Evolutionary conservation across 2,797 vertebrate genomes (phyloP).

Genomic region (Oreochromis grahami): DNA sequence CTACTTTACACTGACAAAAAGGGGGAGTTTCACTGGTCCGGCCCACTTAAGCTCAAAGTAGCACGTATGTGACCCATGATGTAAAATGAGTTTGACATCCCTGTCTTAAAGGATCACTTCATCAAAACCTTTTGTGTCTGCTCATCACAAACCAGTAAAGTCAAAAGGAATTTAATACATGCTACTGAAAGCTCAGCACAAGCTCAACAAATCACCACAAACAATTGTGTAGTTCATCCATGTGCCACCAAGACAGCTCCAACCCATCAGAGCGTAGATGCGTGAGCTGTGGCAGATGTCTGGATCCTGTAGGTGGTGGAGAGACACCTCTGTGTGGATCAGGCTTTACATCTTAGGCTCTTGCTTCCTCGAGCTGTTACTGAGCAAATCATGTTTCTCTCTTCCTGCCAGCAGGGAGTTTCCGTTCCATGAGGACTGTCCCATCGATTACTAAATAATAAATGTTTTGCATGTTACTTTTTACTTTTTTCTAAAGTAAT

Average conservation of each 20-base stretch:
- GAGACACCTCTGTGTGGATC: neutral
- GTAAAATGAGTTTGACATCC: neutral
- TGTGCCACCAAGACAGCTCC: neutral
- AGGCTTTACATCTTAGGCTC: neutral
- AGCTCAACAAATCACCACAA: neutral
- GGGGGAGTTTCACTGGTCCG: neutral
- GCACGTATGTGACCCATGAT: neutral
- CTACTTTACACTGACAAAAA: neutral
- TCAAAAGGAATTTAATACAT: neutral
- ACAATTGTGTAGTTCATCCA: neutral
- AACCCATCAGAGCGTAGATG: neutral
- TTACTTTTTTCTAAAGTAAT: neutral
- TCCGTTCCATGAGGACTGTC: neutral
- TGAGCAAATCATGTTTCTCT: neutral
- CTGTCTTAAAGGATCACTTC: neutral
- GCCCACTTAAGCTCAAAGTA: neutral
- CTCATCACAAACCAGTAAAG: neutral
- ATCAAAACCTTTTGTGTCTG: neutral
- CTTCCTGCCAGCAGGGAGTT: neutral
- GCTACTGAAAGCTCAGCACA: neutral
- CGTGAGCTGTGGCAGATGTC: neutral
- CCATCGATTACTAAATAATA: neutral
- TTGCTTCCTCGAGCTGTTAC: neutral
- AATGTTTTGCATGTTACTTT: neutral
- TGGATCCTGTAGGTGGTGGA: neutral